A percentile compares a stretch with the other conserved stretches of the same genome.
Evolutionary conservation across 2,113 vertebrate genomes (phyloP).

Genomic region (Ifrita kowaldi): DNA sequence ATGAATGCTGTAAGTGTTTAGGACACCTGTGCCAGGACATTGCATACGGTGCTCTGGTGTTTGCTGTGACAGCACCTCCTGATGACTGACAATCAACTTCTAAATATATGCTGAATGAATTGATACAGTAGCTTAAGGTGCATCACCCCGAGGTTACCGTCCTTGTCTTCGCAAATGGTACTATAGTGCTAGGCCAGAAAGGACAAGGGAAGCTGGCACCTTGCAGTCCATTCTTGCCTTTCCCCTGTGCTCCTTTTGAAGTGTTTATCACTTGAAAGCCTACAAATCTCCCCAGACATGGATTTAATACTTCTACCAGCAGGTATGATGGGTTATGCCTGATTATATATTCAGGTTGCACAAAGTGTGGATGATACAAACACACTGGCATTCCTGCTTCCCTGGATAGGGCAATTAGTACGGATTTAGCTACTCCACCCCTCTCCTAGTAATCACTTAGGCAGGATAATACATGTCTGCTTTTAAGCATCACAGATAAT

Average conservation of each 20-base stretch:
- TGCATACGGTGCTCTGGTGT: accelerated
- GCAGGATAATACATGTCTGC: conserved; percentile 6
- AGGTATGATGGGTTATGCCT: not conserved
- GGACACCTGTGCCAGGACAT: not conserved
- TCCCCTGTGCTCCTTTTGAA: not conserved
- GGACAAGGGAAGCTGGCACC: not conserved
- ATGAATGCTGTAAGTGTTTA: not conserved
- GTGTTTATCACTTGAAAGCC: not conserved
- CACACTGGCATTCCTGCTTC: not conserved
- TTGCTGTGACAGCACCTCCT: not conserved
- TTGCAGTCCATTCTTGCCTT: not conserved
- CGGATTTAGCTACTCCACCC: not conserved
- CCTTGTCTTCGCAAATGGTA: not conserved
- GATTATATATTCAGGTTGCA: not conserved
- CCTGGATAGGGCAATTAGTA: not conserved
- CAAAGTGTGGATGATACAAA: not conserved
- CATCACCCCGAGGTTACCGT: not conserved
- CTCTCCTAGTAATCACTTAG: not conserved
- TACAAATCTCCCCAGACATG: not conserved
- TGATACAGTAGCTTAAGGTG: not conserved
- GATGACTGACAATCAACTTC: not conserved
- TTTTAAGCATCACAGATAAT: not conserved
- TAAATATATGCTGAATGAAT: not conserved
- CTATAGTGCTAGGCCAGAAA: not conserved
- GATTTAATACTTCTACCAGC: not conserved